phyloP scores from a whole-genome alignment of 1,140 invertebrate species.

The Chymomyza costata region DNA sequence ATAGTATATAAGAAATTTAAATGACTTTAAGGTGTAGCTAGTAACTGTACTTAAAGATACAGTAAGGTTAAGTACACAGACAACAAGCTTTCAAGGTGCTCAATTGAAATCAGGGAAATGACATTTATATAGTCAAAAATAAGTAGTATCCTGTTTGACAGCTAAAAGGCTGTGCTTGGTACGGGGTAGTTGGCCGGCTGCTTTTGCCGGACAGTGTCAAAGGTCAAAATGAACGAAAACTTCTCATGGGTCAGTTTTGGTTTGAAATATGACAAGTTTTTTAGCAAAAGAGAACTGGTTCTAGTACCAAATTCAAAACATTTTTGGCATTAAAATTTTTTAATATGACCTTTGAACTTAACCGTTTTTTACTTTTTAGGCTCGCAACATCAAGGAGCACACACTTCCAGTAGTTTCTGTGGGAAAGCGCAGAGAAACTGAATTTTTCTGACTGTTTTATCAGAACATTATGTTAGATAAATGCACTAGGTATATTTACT shows the following conservation, averaged over 20 bases:
- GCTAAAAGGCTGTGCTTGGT: constrained; percentile 18
- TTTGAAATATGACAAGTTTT: constrained; percentile 31
- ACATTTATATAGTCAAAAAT: too few relatives aligned
- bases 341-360: constrained; percentile 67
- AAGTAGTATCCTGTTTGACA: constrained; percentile 43
- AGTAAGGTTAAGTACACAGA: too few relatives aligned
- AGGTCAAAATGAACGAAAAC: constrained; percentile 69
- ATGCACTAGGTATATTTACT: constrained; percentile 39
- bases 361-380: constrained; percentile 16
- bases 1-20: too few relatives aligned
- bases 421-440: constrained; percentile 39
- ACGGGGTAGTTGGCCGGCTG: constrained; percentile 37
- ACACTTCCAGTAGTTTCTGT: constrained; percentile 10
- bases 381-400: too few relatives aligned
- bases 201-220: constrained; percentile 50
- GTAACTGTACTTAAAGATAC: too few relatives aligned
- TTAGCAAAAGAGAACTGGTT: constrained; percentile 45
- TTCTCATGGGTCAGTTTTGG: constrained; percentile 61
- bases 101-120: too few relatives aligned
- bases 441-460: too few relatives aligned
- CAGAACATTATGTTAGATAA: constrained; percentile 34
- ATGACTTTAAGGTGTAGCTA: too few relatives aligned
- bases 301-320: constrained; percentile 45
- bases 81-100: too few relatives aligned
- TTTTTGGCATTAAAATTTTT: constrained; percentile 32